A percentile compares a stretch with the other conserved stretches of the same genome.
Evolutionary conservation across 2,797 vertebrate species (phyloP).

Genomic region (Saxicola maurus): DNA sequence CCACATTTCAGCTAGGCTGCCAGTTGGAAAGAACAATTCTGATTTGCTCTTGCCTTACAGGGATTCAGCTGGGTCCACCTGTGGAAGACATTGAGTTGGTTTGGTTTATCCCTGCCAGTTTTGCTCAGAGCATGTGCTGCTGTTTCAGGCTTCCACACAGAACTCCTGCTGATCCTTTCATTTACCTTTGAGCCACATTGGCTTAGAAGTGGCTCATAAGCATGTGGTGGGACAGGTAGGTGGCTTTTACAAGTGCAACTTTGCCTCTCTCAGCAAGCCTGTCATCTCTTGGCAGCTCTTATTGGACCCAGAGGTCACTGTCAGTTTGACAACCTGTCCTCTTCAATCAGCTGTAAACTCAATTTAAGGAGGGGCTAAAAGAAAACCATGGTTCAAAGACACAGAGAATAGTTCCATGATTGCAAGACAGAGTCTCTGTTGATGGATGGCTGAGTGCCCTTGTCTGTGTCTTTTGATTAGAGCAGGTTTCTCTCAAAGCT

Average conservation of each 20-base stretch:
- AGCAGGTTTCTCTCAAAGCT: neutral
- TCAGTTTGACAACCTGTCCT: neutral
- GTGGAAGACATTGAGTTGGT: neutral
- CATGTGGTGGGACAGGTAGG: accelerated
- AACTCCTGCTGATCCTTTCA: neutral
- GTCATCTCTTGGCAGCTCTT: neutral
- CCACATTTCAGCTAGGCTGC: neutral
- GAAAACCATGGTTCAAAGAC: neutral
- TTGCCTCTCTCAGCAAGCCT: neutral
- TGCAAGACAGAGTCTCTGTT: neutral
- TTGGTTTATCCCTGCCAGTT: neutral
- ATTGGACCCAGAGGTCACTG: neutral
- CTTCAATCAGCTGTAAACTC: neutral
- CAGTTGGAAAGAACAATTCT: neutral
- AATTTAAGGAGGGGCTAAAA: neutral
- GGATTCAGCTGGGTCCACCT: neutral
- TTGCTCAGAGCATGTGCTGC: neutral
- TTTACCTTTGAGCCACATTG: neutral
- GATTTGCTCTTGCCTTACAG: neutral
- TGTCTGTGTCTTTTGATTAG: neutral
- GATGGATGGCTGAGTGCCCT: neutral
- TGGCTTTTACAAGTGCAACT: neutral
- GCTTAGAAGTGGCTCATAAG: neutral
- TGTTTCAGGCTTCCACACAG: neutral
- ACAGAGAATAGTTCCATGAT: neutral